Evolutionary conservation across 2,113 vertebrate species (phyloP), one percentile per base, ranked within the genome.

Genomic region (Cebidichthys violaceus): DNA sequence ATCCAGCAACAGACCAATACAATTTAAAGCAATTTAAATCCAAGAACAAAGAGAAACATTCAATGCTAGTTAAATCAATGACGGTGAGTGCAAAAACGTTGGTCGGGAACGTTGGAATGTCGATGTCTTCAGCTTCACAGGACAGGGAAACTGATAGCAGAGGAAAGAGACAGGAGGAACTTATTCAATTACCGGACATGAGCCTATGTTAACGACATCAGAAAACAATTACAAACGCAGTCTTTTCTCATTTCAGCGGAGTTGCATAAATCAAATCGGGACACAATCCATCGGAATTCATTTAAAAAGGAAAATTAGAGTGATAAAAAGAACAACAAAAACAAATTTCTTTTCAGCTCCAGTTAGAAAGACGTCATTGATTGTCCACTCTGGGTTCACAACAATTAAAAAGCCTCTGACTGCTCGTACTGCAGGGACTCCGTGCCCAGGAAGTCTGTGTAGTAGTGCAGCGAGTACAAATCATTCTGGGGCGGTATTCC

Each of bases 261-360:
- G 88, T 86, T 92, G 93, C 94, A 95, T 92, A 91, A 94, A 95
- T 95, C 95, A 95, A 88, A 89, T 79, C 71, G 18, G 82, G 91
- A 94, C 93, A 92, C 64, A 86, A 94, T 94, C 93, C 89, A 93
- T 94, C 77, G 88, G 80, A 89, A 94, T 94, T 90, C 72, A 85
- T 92, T 94, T 95, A 93, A 93, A 94, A 89, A 86, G 37, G 89
- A 88, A 89, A 90, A 92, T 33, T 83, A 84, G 64, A 92, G 70
- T 27, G 72, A 92, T 54, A 70, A 79, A 89, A 83, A 52, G 60
- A 37, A 66, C 73, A 69, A 0, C 14, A 29, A 60, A 86, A 71
- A 86, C 65, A 79, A 78, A 83, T 82, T 81, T 86, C 41, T 75
- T 70, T 83, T 91, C 71, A 84, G 60, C 86, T 81, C 76, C 71